These are phyloP conservation scores for Aphelocoma californica DNA, from an alignment of 2,797 vertebrate species.

Conservation along the genomic window DNA sequence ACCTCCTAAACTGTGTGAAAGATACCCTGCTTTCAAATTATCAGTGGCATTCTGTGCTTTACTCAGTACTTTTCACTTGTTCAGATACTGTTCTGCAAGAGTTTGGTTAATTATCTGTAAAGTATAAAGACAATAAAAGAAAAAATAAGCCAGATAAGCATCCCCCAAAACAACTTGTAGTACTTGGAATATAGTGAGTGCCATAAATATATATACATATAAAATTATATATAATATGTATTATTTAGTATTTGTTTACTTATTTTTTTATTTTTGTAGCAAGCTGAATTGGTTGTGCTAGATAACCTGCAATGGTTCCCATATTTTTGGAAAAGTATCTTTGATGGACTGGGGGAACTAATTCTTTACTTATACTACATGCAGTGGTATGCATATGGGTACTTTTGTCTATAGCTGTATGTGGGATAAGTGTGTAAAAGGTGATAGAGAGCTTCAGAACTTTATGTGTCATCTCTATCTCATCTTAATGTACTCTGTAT, in stretches of 20 bases:
- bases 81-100: slow-evolving; percentile 21
- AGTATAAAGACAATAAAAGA: slow-evolving; percentile 41
- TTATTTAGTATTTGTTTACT: not conserved
- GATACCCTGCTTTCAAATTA: slow-evolving; percentile 32
- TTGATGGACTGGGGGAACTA: not conserved
- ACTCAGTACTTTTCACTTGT: slow-evolving; percentile 29
- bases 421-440: not conserved
- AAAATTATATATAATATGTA: not conserved
- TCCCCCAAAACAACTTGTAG: slow-evolving; percentile 17
- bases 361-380: not conserved
- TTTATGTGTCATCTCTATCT: not conserved
- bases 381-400: not conserved
- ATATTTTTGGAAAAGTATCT: not conserved
- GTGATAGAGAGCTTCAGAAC: not conserved
- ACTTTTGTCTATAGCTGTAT: not conserved
- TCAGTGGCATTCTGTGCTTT: slow-evolving; percentile 29
- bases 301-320: not conserved
- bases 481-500: not conserved
- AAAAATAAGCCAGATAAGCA: slow-evolving; percentile 37
- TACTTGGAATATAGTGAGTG: not conserved
- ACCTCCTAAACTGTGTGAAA: slow-evolving; percentile 27
- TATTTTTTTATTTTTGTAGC: not conserved
- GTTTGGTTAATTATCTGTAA: slow-evolving; percentile 61
- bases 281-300: not conserved
- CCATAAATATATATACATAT: not conserved